Evolutionary conservation across 2,888 invertebrate genomes (phyloP).

Genomic region (Gryllus longicercus): DNA sequence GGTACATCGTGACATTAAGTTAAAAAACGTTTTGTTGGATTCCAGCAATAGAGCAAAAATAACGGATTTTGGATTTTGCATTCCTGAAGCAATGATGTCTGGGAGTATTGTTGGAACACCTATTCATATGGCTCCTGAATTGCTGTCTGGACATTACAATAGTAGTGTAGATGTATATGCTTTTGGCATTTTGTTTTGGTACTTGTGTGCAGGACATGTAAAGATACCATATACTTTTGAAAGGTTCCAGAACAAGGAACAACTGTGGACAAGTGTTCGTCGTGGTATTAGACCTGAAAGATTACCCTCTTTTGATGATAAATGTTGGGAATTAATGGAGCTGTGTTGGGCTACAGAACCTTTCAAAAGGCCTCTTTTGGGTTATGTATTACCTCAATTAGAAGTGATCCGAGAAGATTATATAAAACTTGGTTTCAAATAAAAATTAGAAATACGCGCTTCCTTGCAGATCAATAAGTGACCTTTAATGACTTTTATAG

Average conservation of each 20-base stretch:
- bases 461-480: too few species aligned
- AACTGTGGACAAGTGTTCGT: conserved; percentile 78
- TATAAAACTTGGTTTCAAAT: conserved; percentile 4
- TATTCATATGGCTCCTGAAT: conserved; percentile 88
- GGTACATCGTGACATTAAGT: conserved; percentile 83
- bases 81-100: conserved; percentile 85
- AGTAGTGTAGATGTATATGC: conserved; percentile 85
- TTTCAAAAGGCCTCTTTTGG: conserved; percentile 67
- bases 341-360: conserved; percentile 80
- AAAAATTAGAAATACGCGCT: not conserved
- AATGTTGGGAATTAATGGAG: conserved; percentile 81
- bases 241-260: conserved; percentile 79
- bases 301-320: conserved; percentile 67
- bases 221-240: conserved; percentile 76
- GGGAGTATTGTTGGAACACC: conserved; percentile 86
- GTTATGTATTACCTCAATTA: conserved; percentile 69
- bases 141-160: conserved; percentile 76
- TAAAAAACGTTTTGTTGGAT: conserved; percentile 85
- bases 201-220: conserved; percentile 79
- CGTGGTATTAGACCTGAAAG: conserved; percentile 75
- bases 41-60: conserved; percentile 68
- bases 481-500: too few species aligned
- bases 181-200: conserved; percentile 88
- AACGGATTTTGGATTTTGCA: conserved; percentile 86
- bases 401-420: conserved; percentile 43